These are phyloP conservation scores for Poeciliopsis paucimaculata DNA, from an alignment of 2,797 vertebrate genomes.

Conservation along the genomic window DNA sequence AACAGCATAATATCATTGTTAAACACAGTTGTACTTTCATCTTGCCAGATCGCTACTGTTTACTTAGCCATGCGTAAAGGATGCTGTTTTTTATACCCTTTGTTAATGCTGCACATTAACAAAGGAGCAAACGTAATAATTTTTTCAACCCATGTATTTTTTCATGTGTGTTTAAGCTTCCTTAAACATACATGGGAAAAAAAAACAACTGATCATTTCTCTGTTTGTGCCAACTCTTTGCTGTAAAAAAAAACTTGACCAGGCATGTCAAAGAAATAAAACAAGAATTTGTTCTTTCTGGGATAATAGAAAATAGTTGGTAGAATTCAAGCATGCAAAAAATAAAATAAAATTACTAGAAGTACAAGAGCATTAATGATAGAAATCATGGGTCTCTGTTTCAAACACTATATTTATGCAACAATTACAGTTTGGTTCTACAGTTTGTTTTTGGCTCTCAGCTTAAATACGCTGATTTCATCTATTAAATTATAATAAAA, in stretches of 20 bases:
- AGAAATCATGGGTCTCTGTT: constrained; percentile 11
- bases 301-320: constrained; percentile 29
- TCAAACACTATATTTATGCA: constrained; percentile 34
- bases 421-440: constrained; percentile 18
- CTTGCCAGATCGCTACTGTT: neutral
- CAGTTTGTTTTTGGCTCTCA: neutral
- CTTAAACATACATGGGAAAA: neutral
- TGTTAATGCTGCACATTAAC: neutral
- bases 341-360: constrained; percentile 21
- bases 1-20: neutral
- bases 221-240: constrained; percentile 12
- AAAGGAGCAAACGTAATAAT: neutral
- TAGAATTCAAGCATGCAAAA: constrained; percentile 23
- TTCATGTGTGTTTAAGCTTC: no score
- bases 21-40: neutral
- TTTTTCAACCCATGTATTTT: neutral
- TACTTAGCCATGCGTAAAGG: constrained; percentile 4
- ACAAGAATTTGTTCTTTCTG: constrained; percentile 34
- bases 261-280: constrained; percentile 23
- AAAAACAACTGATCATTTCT: constrained; percentile 14
- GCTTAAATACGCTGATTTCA: constrained; percentile 11
- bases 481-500: constrained; percentile 19
- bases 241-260: constrained; percentile 14
- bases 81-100: constrained; percentile 3
- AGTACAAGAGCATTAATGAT: constrained; percentile 27